Evolutionary conservation across 2,113 vertebrate species (phyloP), one percentile per base, ranked within the genome.

Genomic region (Centrocercus urophasianus): DNA sequence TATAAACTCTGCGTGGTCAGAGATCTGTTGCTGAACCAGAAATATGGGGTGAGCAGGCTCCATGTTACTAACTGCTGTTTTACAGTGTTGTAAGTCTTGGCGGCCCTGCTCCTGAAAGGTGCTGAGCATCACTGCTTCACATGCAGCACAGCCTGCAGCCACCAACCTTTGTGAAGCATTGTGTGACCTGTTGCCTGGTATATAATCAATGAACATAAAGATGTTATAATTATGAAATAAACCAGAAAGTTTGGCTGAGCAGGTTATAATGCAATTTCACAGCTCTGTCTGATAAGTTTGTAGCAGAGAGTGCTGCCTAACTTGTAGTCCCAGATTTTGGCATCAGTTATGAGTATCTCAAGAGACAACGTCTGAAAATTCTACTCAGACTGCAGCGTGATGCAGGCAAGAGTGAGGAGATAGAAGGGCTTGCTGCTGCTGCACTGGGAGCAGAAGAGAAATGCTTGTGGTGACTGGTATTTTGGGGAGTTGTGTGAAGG

Each of bases 31-130:
- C 36, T 54, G 56, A 61, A 22, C 13, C 38, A 77, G n/a, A 20
- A 42, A 7, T 7, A 34, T 11, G 7, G 0, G 0, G 25, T 27
- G 36, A 76, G 89, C 67, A 36, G 22, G 25, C 22, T 74, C 38
- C 0, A 0, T 40, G 32, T 30, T 34, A 22, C 7, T 56, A 47
- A 6, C 34, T 12, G 43, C 69, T 28, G 12, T 91, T 13, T 59
- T 30, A 30, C 34, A 38, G 19, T 1, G 13, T 15, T 38, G 47
- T 3, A 0, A 13, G 32, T 30, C 17, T 75, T 21, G 45, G 27
- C 45, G 21, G 42, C 11, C 32, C 43, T n/a, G 43, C 28, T 85
- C 36, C 78, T 87, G 75, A 42, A 45, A 79, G 54, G 48, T 76
- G 67, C 63, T 54, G 74, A 47, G 28, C 3, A 8, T 40, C 1